Percentiles rank a stretch among this genome's conserved stretches.
Evolutionary conservation across 2,888 invertebrate genomes (phyloP).

Genomic region (Hemithea aestivaria): DNA sequence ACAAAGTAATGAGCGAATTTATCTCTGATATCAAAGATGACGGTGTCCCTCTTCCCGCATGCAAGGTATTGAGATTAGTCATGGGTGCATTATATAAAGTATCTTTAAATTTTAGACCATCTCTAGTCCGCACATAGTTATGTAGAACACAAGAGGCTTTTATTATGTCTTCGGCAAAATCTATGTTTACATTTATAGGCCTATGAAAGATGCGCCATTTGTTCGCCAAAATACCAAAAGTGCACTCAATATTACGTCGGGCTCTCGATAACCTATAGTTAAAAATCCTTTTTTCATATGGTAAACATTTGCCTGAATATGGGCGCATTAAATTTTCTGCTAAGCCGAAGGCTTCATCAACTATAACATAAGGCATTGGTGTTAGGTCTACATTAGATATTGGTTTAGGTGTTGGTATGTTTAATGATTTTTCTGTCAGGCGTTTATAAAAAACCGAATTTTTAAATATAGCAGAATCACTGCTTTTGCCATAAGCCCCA

Average conservation of each 20-base stretch:
- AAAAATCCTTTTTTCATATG: constrained; percentile 30
- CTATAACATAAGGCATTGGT: constrained; percentile 26
- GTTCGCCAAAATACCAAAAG: constrained; percentile 27
- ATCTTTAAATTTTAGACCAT: too few species aligned
- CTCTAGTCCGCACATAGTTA: constrained; percentile 29
- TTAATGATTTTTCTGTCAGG: constrained; percentile 23
- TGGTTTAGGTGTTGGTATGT: constrained; percentile 25
- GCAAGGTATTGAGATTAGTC: constrained; percentile 27
- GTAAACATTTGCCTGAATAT: constrained; percentile 28
- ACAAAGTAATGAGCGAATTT: constrained; percentile 30
- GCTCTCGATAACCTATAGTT: constrained; percentile 36
- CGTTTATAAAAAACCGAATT: constrained; percentile 25
- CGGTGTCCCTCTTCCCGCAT: constrained; percentile 27
- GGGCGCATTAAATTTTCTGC: constrained; percentile 32
- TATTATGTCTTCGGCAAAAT: constrained; percentile 29
- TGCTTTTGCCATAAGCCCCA: constrained; percentile 30
- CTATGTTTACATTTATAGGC: constrained; percentile 25
- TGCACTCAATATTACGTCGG: constrained; percentile 29
- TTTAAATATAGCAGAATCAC: constrained; percentile 28
- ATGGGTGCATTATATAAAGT: constrained; percentile 8
- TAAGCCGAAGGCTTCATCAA: constrained; percentile 36
- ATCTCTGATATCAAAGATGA: constrained; percentile 29
- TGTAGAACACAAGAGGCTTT: constrained; percentile 29
- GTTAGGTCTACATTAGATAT: constrained; percentile 23
- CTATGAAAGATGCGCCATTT: constrained; percentile 32